Conservation (phyloP, 1,140 invertebrate species). For the Drosophila athabasca region DNA sequence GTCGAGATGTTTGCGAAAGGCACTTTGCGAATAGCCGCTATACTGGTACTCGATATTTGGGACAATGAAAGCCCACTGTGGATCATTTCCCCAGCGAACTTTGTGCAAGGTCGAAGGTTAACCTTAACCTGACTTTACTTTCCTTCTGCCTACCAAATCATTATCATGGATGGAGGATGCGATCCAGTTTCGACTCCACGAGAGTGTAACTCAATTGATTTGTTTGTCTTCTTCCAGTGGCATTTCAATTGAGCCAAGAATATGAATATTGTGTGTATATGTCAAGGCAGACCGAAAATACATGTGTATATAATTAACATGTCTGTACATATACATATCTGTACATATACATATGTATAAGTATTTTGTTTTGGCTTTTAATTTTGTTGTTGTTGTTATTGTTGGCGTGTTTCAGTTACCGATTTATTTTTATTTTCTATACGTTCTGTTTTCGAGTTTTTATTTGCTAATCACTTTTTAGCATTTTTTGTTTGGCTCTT, state of each 20-base stretch:
- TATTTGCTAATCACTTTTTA: slow-evolving; percentile 36
- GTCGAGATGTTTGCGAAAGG: slow-evolving; percentile 49
- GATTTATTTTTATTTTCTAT: slow-evolving; percentile 60
- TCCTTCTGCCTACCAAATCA: neutral
- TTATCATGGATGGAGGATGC: neutral
- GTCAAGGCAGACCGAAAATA: slow-evolving; percentile 40
- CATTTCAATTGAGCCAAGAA: slow-evolving; percentile 40
- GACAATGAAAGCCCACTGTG: slow-evolving; percentile 54
- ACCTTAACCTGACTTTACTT: too few relatives aligned
- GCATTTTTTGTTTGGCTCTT: slow-evolving; percentile 19
- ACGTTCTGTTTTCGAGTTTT: slow-evolving; percentile 26
- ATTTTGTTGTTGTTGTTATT: slow-evolving; percentile 1
- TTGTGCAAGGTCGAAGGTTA: slow-evolving; percentile 19
- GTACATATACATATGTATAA: slow-evolving; percentile 7
- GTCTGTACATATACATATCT: slow-evolving; percentile 11
- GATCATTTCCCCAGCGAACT: slow-evolving; percentile 5
- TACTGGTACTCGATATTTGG: slow-evolving; percentile 49
- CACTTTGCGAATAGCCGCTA: slow-evolving; percentile 37
- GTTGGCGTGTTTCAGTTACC: slow-evolving; percentile 48
- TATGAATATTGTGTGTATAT: slow-evolving; percentile 19
- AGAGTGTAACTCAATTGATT: slow-evolving; percentile 31
- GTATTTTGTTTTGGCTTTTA: slow-evolving; percentile 19
- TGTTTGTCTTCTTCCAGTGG: slow-evolving; percentile 18
- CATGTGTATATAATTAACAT: slow-evolving; percentile 44
- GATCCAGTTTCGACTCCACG: neutral